Percentiles rank a stretch among this genome's conserved stretches.
phyloP scores from a whole-genome alignment of 37 sponge, comb jelly and placozoan species.

The Bolinopsis microptera region DNA sequence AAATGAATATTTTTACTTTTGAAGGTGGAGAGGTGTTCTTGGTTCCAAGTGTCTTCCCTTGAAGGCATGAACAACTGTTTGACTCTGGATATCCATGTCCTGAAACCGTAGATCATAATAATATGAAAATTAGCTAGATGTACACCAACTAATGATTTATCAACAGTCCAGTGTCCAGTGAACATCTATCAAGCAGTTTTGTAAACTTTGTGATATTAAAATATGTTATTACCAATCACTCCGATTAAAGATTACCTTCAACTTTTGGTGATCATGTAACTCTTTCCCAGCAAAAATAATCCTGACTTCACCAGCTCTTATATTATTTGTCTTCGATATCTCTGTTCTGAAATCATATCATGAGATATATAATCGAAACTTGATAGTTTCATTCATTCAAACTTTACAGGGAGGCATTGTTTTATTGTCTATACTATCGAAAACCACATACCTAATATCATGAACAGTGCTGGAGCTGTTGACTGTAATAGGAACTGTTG shows the following conservation, averaged over 20 bases:
- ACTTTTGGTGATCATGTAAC: slow-evolving; percentile 17
- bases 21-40: background rate
- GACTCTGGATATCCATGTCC: slow-evolving; percentile 59
- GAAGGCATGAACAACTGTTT: slow-evolving; percentile 52
- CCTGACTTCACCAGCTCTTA: slow-evolving; percentile 2
- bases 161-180: too few species aligned
- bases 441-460: background rate
- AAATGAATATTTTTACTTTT: background rate
- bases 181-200: too few species aligned
- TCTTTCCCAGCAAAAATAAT: slow-evolving; percentile 57
- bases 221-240: too few species aligned
- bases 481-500: slow-evolving; percentile 1
- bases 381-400: background rate
- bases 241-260: background rate
- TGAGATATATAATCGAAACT: background rate
- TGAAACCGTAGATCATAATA: background rate
- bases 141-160: too few species aligned
- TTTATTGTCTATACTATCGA: too few species aligned
- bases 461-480: slow-evolving; percentile 34
- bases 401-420: too few species aligned
- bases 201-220: too few species aligned
- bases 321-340: slow-evolving; percentile 34
- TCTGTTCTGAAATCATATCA: slow-evolving; percentile 21
- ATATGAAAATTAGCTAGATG: too few species aligned
- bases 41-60: slow-evolving; percentile 38